A percentile compares a stretch with the other conserved stretches of the same genome.
Conservation (phyloP, 1,140 invertebrate genomes). For the Drosophila varians region DNA sequence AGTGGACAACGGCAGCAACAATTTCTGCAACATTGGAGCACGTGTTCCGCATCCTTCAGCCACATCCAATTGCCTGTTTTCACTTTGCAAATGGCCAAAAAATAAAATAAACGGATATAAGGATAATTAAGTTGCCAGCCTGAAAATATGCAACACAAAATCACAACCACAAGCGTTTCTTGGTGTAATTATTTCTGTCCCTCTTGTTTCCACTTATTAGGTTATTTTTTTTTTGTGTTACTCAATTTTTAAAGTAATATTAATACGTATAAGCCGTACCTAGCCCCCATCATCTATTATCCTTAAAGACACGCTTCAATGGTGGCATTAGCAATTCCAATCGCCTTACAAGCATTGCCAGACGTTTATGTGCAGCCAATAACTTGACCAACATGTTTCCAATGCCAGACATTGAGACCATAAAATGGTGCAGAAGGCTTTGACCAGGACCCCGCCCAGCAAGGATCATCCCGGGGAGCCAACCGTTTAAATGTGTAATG, state of each 20-base stretch:
- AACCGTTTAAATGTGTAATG: conserved; percentile 58
- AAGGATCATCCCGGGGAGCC: conserved; percentile 1
- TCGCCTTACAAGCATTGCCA: conserved; percentile 13
- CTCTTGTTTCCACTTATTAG: neutral
- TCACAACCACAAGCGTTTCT: conserved; percentile 2
- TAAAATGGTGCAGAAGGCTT: neutral
- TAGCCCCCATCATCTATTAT: neutral
- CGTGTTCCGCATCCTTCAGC: conserved; percentile 21
- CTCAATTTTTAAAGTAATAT: neutral
- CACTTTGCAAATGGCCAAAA: conserved; percentile 30
- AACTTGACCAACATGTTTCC: conserved; percentile 19
- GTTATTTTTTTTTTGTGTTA: neutral
- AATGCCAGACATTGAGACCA: conserved; percentile 27
- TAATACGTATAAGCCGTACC: too few relatives aligned
- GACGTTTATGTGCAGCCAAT: conserved; percentile 9
- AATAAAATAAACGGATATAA: conserved; percentile 24
- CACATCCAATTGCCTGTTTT: conserved; percentile 13
- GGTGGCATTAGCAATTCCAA: conserved; percentile 13
- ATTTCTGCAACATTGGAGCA: conserved; percentile 53
- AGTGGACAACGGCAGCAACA: conserved; percentile 55
- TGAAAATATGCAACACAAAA: conserved; percentile 54
- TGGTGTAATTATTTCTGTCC: neutral
- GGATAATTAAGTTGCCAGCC: conserved; percentile 66
- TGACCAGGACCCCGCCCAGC: neutral
- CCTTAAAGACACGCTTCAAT: neutral